These are phyloP conservation scores for Priocnemis perturbator DNA, from an alignment of 2,888 invertebrate species.

Conservation along the genomic window DNA sequence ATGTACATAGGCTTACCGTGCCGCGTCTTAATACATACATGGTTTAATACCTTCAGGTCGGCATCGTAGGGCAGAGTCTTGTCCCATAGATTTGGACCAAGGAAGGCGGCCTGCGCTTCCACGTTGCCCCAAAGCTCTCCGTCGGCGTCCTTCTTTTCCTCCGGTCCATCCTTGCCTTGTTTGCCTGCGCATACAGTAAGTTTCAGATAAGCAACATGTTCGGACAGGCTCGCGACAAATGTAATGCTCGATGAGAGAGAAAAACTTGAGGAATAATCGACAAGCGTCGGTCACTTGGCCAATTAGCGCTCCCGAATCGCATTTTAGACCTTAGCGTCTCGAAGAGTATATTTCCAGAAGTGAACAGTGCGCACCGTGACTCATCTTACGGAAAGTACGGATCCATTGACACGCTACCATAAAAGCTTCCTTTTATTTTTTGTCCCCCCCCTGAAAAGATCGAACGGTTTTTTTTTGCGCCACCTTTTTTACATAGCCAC, in stretches of 20 bases:
- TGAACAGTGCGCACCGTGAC: no score
- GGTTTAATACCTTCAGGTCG: slow-evolving; percentile 91
- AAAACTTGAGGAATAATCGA: not conserved
- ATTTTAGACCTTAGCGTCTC: no score
- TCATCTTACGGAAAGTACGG: no score
- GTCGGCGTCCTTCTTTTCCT: slow-evolving; percentile 86
- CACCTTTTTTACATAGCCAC: no score
- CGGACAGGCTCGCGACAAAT: not conserved
- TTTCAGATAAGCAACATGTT: not conserved
- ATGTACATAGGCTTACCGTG: slow-evolving; percentile 68
- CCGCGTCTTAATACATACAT: slow-evolving; percentile 75
- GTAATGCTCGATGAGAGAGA: not conserved
- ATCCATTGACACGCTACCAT: no score
- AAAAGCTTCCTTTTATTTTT: no score
- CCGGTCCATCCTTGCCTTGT: slow-evolving; percentile 75
- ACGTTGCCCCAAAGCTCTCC: slow-evolving; percentile 89
- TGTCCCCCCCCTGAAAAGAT: no score
- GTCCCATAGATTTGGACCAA: slow-evolving; percentile 97
- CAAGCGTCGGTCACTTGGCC: no score
- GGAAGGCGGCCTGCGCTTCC: slow-evolving; percentile 96
- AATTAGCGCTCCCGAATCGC: no score
- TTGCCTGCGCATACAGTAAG: slow-evolving; percentile 61
- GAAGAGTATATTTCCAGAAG: no score
- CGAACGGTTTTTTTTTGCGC: no score
- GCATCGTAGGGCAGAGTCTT: slow-evolving; percentile 94